phyloP scores from a whole-genome alignment of 2,888 invertebrate species.

The Odontothrips loti region DNA sequence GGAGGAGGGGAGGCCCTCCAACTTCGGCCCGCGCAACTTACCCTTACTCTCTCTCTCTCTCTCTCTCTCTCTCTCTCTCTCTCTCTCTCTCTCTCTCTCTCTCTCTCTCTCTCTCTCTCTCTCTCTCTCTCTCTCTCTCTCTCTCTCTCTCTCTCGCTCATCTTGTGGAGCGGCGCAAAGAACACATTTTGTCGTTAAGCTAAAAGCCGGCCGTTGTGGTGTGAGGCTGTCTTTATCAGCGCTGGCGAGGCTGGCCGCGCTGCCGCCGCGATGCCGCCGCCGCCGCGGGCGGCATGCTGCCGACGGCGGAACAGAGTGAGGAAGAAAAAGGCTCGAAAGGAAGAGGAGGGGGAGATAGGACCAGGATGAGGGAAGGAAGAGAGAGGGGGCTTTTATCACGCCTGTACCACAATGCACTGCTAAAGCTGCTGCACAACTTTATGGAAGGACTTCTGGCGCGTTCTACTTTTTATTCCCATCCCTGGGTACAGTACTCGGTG shows the following conservation, averaged over 20 bases:
- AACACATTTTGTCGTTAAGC: slow-evolving; percentile 20
- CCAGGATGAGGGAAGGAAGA: background rate
- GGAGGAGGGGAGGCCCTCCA: too few relatives aligned
- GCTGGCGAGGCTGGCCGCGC: background rate
- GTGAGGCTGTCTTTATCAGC: background rate
- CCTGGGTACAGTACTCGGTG: too few relatives aligned
- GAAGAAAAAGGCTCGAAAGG: background rate
- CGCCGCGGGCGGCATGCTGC: background rate
- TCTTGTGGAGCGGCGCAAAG: background rate
- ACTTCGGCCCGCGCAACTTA: background rate
- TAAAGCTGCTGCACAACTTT: too few relatives aligned
- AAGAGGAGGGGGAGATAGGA: background rate
- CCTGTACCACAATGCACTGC: too few relatives aligned
- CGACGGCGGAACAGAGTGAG: background rate
- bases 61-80: slow-evolving; percentile 1
- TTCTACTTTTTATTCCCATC: too few relatives aligned
- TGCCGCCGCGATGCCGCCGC: background rate
- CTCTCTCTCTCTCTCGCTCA: background rate
- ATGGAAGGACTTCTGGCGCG: too few relatives aligned
- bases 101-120: background rate
- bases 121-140: background rate
- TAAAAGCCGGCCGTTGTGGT: background rate
- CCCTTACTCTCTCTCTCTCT: background rate
- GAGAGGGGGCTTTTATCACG: background rate
- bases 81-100: slow-evolving; percentile 1